Percentiles rank a stretch among this genome's conserved stretches.
Evolutionary conservation across 2,113 vertebrate species (phyloP).

Genomic region (Sporophila hypoxantha): DNA sequence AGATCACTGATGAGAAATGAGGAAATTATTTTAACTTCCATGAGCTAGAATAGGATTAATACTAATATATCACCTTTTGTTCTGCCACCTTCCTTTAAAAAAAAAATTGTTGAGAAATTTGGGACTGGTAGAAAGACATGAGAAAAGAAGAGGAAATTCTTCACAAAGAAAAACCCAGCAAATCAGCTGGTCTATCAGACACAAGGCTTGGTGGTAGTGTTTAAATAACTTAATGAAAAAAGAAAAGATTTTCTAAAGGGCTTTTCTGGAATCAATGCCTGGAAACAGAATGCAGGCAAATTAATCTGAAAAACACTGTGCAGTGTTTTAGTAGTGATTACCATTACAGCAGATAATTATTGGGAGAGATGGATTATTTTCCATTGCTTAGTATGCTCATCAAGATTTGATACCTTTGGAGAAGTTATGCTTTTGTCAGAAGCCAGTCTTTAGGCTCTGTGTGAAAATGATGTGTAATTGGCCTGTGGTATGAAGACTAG

Average conservation of each 20-base stretch:
- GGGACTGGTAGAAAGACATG: background rate
- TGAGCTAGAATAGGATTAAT: background rate
- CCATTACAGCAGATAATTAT: background rate
- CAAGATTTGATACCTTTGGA: background rate
- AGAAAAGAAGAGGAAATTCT: background rate
- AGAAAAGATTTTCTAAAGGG: background rate
- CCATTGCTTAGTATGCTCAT: background rate
- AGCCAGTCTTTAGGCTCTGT: background rate
- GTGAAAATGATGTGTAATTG: background rate
- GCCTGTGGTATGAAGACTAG: background rate
- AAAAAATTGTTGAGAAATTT: background rate
- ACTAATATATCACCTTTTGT: background rate
- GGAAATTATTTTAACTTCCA: background rate
- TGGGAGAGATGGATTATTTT: background rate
- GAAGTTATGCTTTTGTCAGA: background rate
- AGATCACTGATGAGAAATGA: background rate
- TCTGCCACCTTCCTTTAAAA: background rate
- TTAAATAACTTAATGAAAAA: background rate
- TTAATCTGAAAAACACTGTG: background rate
- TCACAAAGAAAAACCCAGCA: background rate
- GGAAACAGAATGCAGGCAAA: background rate
- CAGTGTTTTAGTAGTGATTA: background rate
- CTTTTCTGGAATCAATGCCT: background rate
- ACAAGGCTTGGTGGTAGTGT: background rate
- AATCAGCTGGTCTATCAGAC: background rate